Evolutionary conservation across 2,888 invertebrate genomes (phyloP), one percentile per base, ranked within the genome.

Genomic region (Antheraea yamamai): DNA sequence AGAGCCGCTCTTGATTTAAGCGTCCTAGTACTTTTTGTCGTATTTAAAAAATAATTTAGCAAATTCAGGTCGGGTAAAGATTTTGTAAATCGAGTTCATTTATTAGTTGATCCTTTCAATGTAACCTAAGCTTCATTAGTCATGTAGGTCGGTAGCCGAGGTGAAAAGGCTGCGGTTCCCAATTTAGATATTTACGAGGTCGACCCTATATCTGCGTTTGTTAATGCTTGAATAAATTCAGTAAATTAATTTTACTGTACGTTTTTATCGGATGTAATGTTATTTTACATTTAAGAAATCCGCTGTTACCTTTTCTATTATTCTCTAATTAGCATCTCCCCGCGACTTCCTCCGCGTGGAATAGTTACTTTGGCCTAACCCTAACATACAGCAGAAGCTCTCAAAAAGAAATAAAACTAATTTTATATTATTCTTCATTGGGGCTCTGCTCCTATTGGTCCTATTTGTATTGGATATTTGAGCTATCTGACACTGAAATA

Each of bases 171-270:
- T 66, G 30, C 6, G 64, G 26, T 12, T 16, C 64, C 64, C 64
- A 66, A 66, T 66, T 66, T 66, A 66, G 64, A 66, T 30, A 66
- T 66, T 66, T 66, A 66, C 64, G 64, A 66, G 64, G 64, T 66
- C 64, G 64, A 66, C 16, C 64, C 30, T 66, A 6, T 66, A 66
- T 66, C 64, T 30, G 26, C 26, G 30, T 66, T 30, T 66, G 16
- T 30, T 66, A 30, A 66, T 66, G 30, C 30, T 4, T 30, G 64
- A 30, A 30, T 66, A 66, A 30, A 66, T 66, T 30, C 14, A 0
- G 30, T 66, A 30, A 26, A 66, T 30, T 30, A 66, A 55, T 55
- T 55, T 18, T 55, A 20, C 18, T 55, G 20, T 20, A 55, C 18
- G 3, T 55, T 55, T 20, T 55, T 18, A 18, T 55, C 18, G 52